Conservation (phyloP, 1,140 invertebrate genomes). For the Drosophila lacteicornis region DNA sequence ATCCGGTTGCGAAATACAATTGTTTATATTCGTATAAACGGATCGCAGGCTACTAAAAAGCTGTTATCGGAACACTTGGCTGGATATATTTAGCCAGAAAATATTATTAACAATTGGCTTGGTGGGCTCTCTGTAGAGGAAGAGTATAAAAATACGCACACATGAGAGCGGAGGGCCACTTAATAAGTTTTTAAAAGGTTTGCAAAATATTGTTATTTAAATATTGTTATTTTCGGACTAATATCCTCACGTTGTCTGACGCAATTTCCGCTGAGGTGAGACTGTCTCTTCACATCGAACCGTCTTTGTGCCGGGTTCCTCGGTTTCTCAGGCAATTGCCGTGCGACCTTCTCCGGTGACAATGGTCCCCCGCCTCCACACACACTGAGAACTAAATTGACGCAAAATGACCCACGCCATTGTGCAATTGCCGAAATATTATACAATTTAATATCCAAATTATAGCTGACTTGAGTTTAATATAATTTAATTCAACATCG, state of each 20-base stretch:
- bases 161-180: slow-evolving; percentile 42
- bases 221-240: slow-evolving; percentile 76
- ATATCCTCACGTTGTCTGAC: slow-evolving; percentile 69
- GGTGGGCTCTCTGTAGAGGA: not conserved
- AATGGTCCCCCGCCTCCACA: slow-evolving; percentile 55
- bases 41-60: too few relatives aligned
- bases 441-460: slow-evolving; percentile 31
- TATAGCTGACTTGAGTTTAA: slow-evolving; percentile 8
- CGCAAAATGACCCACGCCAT: slow-evolving; percentile 23
- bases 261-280: slow-evolving; percentile 57
- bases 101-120: slow-evolving; percentile 4
- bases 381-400: slow-evolving; percentile 19
- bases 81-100: slow-evolving; percentile 30
- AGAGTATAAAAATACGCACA: slow-evolving; percentile 44
- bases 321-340: slow-evolving; percentile 63
- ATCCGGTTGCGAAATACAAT: slow-evolving; percentile 31
- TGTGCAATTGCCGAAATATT: slow-evolving; percentile 18
- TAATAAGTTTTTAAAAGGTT: slow-evolving; percentile 76
- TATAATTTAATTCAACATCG: slow-evolving; percentile 2
- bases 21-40: not conserved
- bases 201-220: slow-evolving; percentile 72
- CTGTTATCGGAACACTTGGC: not conserved
- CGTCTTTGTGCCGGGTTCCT: slow-evolving; percentile 42
- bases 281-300: slow-evolving; percentile 31
- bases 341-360: slow-evolving; percentile 72